Evolutionary conservation across 1,140 invertebrate species (phyloP).

Genomic region (Apis dorsata): DNA sequence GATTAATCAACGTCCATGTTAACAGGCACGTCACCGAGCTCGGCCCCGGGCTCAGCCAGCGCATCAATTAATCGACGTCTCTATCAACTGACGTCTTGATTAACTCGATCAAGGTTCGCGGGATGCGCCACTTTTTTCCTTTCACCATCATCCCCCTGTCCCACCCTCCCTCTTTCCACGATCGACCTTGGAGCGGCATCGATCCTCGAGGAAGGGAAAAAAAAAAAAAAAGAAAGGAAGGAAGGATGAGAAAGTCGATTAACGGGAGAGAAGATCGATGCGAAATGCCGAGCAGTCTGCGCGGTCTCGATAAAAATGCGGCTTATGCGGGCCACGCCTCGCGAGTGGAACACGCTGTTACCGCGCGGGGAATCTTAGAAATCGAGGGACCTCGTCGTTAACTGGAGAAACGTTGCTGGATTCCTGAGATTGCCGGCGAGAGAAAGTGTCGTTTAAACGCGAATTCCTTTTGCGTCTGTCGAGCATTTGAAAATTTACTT

Average conservation of each 20-base stretch:
- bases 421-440: neutral
- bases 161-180: neutral
- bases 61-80: slow-evolving; percentile 53
- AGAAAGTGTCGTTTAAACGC: neutral
- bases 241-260: neutral
- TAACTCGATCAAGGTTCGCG: slow-evolving; percentile 35
- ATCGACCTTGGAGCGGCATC: too few species aligned
- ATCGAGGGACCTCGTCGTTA: neutral
- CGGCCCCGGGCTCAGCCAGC: slow-evolving; percentile 6
- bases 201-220: neutral
- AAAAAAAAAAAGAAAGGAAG: neutral
- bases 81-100: slow-evolving; percentile 52
- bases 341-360: neutral
- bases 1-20: slow-evolving; percentile 52
- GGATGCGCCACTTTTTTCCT: neutral
- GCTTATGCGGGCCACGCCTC: neutral
- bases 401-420: neutral
- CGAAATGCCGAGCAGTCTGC: neutral
- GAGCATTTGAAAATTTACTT: too few species aligned
- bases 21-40: slow-evolving; percentile 47
- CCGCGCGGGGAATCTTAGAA: neutral
- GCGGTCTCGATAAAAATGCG: slow-evolving; percentile 6
- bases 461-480: too few species aligned
- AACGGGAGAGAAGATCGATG: neutral
- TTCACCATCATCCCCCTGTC: neutral